These are phyloP conservation scores for Aphis craccivora DNA, from an alignment of 1,140 invertebrate species.

Conservation along the genomic window DNA sequence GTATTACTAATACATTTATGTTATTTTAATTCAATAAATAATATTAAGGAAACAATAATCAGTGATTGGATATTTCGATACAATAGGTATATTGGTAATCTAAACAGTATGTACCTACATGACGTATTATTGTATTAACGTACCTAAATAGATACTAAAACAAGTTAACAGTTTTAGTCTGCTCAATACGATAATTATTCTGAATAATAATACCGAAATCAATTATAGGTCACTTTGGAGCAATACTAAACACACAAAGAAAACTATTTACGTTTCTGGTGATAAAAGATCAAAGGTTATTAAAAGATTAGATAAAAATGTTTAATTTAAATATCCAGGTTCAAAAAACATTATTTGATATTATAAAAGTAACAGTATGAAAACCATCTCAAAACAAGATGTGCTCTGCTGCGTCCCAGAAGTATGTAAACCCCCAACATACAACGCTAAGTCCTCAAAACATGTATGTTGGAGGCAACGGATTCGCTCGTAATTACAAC, in stretches of 20 bases:
- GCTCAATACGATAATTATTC: neutral
- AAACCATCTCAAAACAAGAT: neutral
- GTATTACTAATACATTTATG: neutral
- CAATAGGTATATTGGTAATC: neutral
- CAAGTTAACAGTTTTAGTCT: neutral
- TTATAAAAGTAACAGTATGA: neutral
- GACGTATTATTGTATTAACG: neutral
- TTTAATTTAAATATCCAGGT: constrained; percentile 23
- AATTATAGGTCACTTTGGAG: constrained; percentile 15
- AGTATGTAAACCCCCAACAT: neutral
- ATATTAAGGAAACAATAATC: neutral
- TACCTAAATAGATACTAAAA: neutral
- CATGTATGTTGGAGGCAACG: neutral
- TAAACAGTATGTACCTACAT: neutral
- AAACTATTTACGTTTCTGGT: constrained; percentile 9
- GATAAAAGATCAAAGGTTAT: constrained; percentile 49
- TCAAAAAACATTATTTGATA: neutral
- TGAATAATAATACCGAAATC: constrained; percentile 8
- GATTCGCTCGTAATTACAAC: neutral
- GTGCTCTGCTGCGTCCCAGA: neutral
- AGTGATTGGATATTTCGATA: neutral
- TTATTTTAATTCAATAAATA: neutral
- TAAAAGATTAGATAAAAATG: constrained; percentile 29
- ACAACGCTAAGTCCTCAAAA: neutral
- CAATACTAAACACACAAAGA: constrained; percentile 9